These are phyloP conservation scores for Sebastes oblongus DNA, from an alignment of 2,797 vertebrate genomes.

Conservation along the genomic window DNA sequence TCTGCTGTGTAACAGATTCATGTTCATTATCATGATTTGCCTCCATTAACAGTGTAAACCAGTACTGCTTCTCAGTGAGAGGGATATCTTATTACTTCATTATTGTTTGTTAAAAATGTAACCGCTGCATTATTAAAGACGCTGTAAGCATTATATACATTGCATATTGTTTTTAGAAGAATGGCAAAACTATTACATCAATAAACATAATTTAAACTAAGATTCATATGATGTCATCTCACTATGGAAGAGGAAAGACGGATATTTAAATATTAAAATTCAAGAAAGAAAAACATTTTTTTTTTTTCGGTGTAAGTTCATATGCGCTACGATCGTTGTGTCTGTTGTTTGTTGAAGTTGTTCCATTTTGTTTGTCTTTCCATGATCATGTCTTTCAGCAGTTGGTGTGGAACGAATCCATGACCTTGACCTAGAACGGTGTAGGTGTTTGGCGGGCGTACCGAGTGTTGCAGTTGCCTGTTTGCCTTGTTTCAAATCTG, in stretches of 20 bases:
- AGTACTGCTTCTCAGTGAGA: neutral
- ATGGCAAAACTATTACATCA: neutral
- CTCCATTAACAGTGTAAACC: neutral
- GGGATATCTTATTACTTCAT: neutral
- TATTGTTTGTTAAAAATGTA: neutral
- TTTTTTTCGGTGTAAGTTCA: neutral
- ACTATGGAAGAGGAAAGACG: neutral
- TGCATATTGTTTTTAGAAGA: neutral
- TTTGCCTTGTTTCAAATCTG: slow-evolving; percentile 59
- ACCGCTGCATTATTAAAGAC: neutral
- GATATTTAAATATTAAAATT: neutral
- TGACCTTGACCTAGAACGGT: slow-evolving; percentile 66
- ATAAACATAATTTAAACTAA: neutral
- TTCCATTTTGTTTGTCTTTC: neutral
- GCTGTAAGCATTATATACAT: neutral
- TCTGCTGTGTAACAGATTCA: slow-evolving; percentile 20
- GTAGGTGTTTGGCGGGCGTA: slow-evolving; percentile 14
- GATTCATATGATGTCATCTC: neutral
- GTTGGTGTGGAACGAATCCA: slow-evolving; percentile 3
- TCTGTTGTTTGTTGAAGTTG: neutral
- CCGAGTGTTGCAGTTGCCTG: slow-evolving; percentile 29
- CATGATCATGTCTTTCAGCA: slow-evolving; percentile 14
- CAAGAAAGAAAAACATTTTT: neutral
- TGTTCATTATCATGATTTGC: slow-evolving; percentile 6
- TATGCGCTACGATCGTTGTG: neutral